A percentile compares a stretch with the other conserved stretches of the same genome.
Evolutionary conservation across 2,113 vertebrate genomes (phyloP).

Genomic region (Zapornia atra): DNA sequence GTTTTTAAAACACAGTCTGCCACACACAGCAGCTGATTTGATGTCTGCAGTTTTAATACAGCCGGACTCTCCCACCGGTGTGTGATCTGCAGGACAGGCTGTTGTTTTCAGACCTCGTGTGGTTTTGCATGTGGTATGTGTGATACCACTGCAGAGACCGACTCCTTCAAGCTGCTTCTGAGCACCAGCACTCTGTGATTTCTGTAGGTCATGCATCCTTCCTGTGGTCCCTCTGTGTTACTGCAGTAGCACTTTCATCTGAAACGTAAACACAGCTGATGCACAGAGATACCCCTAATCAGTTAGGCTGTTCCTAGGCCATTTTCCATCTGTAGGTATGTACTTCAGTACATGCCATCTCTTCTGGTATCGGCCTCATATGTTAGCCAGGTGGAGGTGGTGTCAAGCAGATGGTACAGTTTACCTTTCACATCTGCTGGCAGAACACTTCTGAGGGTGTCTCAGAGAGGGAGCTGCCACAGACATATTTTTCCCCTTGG

Average conservation of each 20-base stretch:
- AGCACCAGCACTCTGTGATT: neutral
- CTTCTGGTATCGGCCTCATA: neutral
- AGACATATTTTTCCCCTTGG: neutral
- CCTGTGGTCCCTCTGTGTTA: neutral
- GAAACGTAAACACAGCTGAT: neutral
- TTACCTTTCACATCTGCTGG: constrained; percentile 2
- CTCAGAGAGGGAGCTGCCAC: neutral
- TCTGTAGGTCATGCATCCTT: neutral
- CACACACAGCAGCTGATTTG: neutral
- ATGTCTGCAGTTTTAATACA: neutral
- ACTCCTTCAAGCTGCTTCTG: neutral
- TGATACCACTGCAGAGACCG: neutral
- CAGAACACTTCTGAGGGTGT: neutral
- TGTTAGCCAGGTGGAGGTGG: neutral
- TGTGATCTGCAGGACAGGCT: neutral
- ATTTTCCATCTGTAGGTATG: neutral
- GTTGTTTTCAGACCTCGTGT: neutral
- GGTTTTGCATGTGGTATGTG: neutral
- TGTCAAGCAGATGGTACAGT: neutral
- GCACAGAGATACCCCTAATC: neutral
- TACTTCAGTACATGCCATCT: neutral
- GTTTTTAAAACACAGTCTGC: neutral
- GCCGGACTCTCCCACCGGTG: neutral
- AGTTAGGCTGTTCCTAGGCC: neutral
- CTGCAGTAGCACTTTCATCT: neutral